Base-by-base conservation (phyloP, 2,888 invertebrate genomes). In the Drosophila hamatofila region DNA sequence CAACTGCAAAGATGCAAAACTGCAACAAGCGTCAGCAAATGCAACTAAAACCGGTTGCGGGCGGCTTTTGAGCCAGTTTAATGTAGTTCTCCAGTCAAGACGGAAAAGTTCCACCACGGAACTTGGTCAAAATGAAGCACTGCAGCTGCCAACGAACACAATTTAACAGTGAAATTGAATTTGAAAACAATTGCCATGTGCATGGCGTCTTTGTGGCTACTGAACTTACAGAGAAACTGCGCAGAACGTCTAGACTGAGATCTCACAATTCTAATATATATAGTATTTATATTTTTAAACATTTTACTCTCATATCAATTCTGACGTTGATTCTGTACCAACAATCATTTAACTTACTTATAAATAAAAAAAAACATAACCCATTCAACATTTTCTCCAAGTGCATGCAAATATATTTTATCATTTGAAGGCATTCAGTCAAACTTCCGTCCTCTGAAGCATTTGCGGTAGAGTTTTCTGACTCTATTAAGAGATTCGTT, bases 61-160 rank as follows among this genome's bases (percentile, higher is more conserved):
- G 60, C 77, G 48, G 48, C 49, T 46, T 63, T 46, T 58, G 57
- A 71, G 72, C 83, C 77, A 61, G 85, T 85, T 77, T 51, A 46
- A 70, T 52, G 61, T 69, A 52, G 81, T 58, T 76, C 41, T 67
- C 67, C 62, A 54, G 60, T 37, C 42, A 55, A 39, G 23, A 18
- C n/a, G 9, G 16, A 41, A 25, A 7, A 33, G 21, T 44, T 49
- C 25, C 44, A 7, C 63, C 33, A 21, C 14, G 30, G 21, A 72
- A 76, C 55, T 64, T 76, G 73, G 73, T 58, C 78, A 64, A 61
- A 76, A 68, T 68, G 64, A 68, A 67, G 54, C 68, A 78, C 44
- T 65, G 65, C 78, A 78, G 61, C 58, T 73, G 67, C 65, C 70
- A 77, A 71, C 68, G 49, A 60, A 42, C 9, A 37, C 51, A 71